These are phyloP conservation scores for Globia sparganii DNA, from an alignment of 2,888 invertebrate genomes.

Conservation along the genomic window DNA sequence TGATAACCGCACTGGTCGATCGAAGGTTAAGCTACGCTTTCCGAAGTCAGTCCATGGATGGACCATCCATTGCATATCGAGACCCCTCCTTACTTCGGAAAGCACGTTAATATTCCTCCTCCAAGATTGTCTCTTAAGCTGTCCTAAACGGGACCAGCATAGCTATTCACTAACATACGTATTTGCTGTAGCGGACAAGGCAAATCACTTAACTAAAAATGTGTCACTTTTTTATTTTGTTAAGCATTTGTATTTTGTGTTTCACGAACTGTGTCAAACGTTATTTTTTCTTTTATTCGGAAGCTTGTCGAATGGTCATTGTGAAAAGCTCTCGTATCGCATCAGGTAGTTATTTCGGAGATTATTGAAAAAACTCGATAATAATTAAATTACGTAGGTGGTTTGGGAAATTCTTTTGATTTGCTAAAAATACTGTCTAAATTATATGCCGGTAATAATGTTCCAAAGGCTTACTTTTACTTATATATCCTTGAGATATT, in stretches of 20 bases:
- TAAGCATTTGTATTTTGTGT: no score
- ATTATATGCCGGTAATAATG: not conserved
- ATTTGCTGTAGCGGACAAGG: no score
- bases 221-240: no score
- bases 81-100: not conserved
- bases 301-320: not conserved
- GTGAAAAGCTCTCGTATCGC: not conserved
- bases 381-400: not conserved
- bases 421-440: not conserved
- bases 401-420: not conserved
- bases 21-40: not conserved
- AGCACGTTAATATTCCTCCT: not conserved
- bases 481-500: slow-evolving; percentile 29
- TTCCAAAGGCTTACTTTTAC: slow-evolving; percentile 3
- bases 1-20: not conserved
- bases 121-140: no score
- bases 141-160: not conserved
- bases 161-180: not conserved
- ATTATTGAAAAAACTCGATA: not conserved
- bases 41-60: no score
- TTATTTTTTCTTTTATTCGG: not conserved
- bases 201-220: not conserved
- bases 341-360: not conserved
- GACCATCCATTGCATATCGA: no score
- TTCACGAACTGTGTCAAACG: no score